phyloP scores from a whole-genome alignment of 1,140 invertebrate species.

The Centruroides sculpturatus region DNA sequence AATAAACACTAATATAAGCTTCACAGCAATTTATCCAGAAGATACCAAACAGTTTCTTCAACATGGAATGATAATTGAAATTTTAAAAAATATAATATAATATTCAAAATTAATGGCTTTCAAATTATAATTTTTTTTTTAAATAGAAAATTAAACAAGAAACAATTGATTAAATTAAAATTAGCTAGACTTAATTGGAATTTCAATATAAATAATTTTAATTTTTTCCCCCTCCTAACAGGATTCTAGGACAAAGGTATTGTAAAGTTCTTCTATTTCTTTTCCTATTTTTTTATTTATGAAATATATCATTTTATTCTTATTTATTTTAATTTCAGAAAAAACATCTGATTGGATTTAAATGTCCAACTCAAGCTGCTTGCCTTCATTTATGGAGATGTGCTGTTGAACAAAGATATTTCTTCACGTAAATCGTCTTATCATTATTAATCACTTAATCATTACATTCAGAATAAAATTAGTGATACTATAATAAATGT shows the following conservation, averaged over 20 bases:
- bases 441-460: neutral
- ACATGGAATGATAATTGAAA: no score
- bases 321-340: constrained; percentile 47
- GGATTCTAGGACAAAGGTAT: constrained; percentile 13
- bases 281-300: neutral
- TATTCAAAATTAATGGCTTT: no score
- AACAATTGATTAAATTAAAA: no score
- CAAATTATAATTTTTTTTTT: no score
- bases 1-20: no score
- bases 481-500: no score
- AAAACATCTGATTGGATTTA: constrained; percentile 90
- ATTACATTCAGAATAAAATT: neutral
- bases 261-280: constrained; percentile 2
- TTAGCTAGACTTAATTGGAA: no score
- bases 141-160: no score
- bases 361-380: constrained; percentile 73
- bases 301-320: constrained; percentile 19
- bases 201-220: no score
- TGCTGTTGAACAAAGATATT: constrained; percentile 91
- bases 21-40: no score
- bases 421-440: constrained; percentile 73
- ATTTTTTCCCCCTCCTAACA: constrained; percentile 1
- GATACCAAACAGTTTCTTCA: no score
- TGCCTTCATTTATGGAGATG: constrained; percentile 91
- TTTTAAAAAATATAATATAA: no score